Percentiles rank a stretch among this genome's conserved stretches.
These are phyloP conservation scores for Pseudoatta argentina DNA, from an alignment of 1,140 invertebrate genomes.

Conservation along the genomic window DNA sequence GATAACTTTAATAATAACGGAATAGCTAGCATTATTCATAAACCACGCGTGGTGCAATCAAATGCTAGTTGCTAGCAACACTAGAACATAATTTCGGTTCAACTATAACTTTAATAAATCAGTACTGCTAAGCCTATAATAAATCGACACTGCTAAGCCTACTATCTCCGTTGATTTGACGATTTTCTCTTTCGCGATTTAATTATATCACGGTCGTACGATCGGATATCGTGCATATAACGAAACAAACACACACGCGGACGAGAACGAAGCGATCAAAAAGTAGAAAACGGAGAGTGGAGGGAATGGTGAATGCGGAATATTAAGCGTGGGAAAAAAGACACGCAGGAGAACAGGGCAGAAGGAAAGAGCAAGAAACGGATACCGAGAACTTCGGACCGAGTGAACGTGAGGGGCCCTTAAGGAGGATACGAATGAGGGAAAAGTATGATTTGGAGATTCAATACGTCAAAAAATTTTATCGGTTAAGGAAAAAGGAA, in stretches of 20 bases:
- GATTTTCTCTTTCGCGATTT: not conserved
- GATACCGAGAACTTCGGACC: slow-evolving; percentile 3
- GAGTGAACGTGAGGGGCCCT: not conserved
- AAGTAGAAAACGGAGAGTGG: slow-evolving; percentile 50
- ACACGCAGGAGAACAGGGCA: slow-evolving; percentile 49
- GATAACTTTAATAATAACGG: slow-evolving; percentile 10
- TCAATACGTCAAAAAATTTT: not conserved
- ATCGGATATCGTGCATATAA: not conserved
- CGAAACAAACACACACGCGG: slow-evolving; percentile 1
- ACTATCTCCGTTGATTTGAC: not conserved
- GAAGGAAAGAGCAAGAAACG: not conserved
- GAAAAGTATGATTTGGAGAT: not conserved
- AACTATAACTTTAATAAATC: slow-evolving; percentile 15
- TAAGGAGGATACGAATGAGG: not conserved
- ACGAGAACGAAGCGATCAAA: not conserved
- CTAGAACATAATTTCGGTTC: not conserved
- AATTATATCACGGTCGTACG: not conserved
- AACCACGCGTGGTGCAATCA: not conserved
- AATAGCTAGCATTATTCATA: not conserved
- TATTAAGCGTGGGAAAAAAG: slow-evolving; percentile 54
- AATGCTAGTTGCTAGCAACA: not conserved
- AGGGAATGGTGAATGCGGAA: slow-evolving; percentile 57
- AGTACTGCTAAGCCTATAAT: not conserved
- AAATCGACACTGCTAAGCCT: slow-evolving; percentile 9
- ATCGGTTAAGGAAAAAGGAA: not conserved